A percentile compares a stretch with the other conserved stretches of the same genome.
These are phyloP conservation scores for Enteromius radiatus DNA, from an alignment of 2,797 vertebrate species.

Conservation along the genomic window DNA sequence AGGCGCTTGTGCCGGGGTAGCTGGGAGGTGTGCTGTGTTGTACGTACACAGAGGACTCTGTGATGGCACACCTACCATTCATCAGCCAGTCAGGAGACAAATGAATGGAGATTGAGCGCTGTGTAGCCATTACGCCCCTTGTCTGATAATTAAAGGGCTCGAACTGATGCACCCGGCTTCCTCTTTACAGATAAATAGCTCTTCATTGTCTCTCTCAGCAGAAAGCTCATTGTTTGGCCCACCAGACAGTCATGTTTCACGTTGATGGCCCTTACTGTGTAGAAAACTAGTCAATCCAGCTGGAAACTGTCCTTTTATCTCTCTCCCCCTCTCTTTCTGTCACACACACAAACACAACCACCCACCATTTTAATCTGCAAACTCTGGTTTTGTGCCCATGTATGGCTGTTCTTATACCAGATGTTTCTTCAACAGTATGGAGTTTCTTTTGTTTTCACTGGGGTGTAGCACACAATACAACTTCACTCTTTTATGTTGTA, in stretches of 20 bases:
- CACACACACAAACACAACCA: slow-evolving; percentile 14
- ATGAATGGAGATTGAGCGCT: slow-evolving; percentile 38
- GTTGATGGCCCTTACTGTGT: slow-evolving; percentile 34
- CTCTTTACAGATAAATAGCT: slow-evolving; percentile 47
- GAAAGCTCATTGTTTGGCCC: slow-evolving; percentile 51
- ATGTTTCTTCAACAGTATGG: not conserved
- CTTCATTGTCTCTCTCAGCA: slow-evolving; percentile 51
- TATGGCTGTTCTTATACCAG: not conserved
- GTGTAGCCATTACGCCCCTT: slow-evolving; percentile 30
- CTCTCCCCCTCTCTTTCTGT: slow-evolving; percentile 8
- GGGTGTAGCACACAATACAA: not conserved
- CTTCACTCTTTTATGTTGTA: not conserved
- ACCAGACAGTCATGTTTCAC: slow-evolving; percentile 42
- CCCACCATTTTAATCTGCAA: not conserved
- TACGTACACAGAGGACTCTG: slow-evolving; percentile 24
- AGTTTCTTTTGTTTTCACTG: slow-evolving; percentile 3
- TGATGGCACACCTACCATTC: slow-evolving; percentile 30
- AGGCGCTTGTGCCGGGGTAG: not conserved
- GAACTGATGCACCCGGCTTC: slow-evolving; percentile 40
- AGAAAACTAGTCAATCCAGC: slow-evolving; percentile 42
- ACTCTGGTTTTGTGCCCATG: not conserved
- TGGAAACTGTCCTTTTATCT: not conserved
- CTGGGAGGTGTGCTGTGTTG: slow-evolving; percentile 5
- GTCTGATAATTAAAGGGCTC: slow-evolving; percentile 51
- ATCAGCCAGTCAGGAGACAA: slow-evolving; percentile 39